Base-by-base conservation (phyloP, 2,797 vertebrate genomes). In the Fringilla coelebs region DNA sequence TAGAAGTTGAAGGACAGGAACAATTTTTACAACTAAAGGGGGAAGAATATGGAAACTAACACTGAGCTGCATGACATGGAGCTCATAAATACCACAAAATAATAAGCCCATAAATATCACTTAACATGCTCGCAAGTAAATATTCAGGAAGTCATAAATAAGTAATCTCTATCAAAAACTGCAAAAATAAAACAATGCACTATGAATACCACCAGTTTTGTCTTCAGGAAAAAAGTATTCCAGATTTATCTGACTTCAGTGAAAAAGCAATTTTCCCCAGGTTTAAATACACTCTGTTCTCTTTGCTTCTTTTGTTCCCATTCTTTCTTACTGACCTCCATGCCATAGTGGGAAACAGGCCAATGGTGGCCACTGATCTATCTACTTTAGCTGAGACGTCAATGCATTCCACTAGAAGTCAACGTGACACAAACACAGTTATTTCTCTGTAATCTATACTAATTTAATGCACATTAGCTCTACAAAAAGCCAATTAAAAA, bases 11-110 rank as follows among this genome's bases (percentile, higher is more conserved):
- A 84, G 24, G 5, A 51, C 22, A 63, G 19, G 21, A 18, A 26
- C 0, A 0, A 68, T 10, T 9, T 58, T n/a, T 92, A 75, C 41
- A 68, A 41, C 18, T 41, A 49, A 68, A 81, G 10, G 4, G 4
- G 32, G 12, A 61, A 73, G 28, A 73, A 85, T 32, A 60, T 7
- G 26, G 43, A 89, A 80, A 51, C 22, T 51, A 89, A 70, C 8
- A 40, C 18, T 13, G 31, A 83, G 36, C 16, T 36, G 10, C 28
- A 60, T 34, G 16, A 57, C 38, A 52, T 3, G 15, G 28, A 60
- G 19, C 19, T 75, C 28, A 67, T 31, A 85, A 85, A 63, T 31
- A 41, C 8, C 11, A 57, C 24, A 43, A 68, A 68, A 63, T n/a
- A 78, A 17, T 25, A 62, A 48, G 9, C 10, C 22, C 34, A 40